Conservation (phyloP, 2,113 vertebrate species). For the Pitta sordida region DNA sequence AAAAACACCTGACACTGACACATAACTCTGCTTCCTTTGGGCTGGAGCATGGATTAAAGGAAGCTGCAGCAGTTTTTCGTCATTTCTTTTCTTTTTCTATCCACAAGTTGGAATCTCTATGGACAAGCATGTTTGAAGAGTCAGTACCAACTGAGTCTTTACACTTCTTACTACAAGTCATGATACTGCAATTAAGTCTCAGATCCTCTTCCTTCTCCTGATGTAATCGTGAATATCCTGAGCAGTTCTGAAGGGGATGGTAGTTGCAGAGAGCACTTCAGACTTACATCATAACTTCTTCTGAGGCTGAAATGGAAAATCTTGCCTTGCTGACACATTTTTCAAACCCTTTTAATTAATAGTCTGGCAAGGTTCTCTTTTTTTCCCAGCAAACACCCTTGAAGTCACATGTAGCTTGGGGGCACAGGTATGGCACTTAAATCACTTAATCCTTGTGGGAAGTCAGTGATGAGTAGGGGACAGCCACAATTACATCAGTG, state of each 20-base stretch:
- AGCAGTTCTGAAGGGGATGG: neutral
- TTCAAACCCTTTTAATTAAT: neutral
- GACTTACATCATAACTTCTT: neutral
- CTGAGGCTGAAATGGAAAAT: neutral
- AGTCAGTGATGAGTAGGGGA: neutral
- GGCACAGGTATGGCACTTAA: neutral
- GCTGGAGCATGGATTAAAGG: neutral
- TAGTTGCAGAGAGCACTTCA: neutral
- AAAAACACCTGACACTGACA: neutral
- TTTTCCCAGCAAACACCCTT: neutral
- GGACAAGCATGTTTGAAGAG: neutral
- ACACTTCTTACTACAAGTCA: neutral
- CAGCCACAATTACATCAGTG: accelerated
- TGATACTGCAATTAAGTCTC: neutral
- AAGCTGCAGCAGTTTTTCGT: neutral
- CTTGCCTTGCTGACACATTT: neutral
- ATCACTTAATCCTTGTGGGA: neutral
- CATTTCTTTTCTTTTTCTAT: neutral
- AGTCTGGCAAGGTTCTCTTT: neutral
- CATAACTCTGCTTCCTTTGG: neutral
- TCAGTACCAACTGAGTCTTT: neutral
- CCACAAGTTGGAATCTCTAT: accelerated
- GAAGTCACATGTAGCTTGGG: neutral
- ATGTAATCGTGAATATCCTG: neutral
- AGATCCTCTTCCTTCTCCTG: neutral